Conservation (phyloP, 2,888 invertebrate species). For the Branchellion lobata region DNA sequence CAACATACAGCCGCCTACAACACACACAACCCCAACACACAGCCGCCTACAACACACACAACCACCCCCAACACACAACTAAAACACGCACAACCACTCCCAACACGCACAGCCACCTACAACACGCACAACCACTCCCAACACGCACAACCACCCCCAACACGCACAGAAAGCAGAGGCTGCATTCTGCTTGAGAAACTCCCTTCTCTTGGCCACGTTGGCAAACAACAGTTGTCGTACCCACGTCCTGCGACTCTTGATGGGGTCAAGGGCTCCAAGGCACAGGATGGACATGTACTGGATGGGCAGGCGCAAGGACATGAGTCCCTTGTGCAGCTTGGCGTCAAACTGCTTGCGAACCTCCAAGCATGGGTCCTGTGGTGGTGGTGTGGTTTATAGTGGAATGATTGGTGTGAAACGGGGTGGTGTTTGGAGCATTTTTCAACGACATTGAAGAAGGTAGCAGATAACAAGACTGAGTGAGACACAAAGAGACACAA, state of each 20-base stretch:
- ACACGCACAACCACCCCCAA: not conserved
- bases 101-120: not conserved
- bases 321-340: conserved; percentile 86
- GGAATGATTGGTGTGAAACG: too few relatives aligned
- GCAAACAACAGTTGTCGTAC: conserved; percentile 77
- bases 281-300: conserved; percentile 96
- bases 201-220: conserved; percentile 82
- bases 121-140: not conserved
- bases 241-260: conserved; percentile 71
- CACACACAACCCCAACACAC: not conserved
- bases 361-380: conserved; percentile 61
- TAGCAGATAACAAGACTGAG: not conserved
- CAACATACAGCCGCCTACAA: not conserved
- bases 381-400: not conserved
- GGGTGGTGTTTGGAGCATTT: not conserved
- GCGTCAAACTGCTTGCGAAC: conserved; percentile 84
- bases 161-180: conserved; percentile 58
- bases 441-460: not conserved
- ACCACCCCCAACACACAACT: not conserved
- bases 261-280: conserved; percentile 82
- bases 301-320: conserved; percentile 72
- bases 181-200: conserved; percentile 75
- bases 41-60: not conserved
- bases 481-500: too few relatives aligned
- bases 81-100: not conserved